Percentiles rank a stretch among this genome's conserved stretches.
Evolutionary conservation across 2,113 vertebrate species (phyloP).

Genomic region (Epinephelus lanceolatus): DNA sequence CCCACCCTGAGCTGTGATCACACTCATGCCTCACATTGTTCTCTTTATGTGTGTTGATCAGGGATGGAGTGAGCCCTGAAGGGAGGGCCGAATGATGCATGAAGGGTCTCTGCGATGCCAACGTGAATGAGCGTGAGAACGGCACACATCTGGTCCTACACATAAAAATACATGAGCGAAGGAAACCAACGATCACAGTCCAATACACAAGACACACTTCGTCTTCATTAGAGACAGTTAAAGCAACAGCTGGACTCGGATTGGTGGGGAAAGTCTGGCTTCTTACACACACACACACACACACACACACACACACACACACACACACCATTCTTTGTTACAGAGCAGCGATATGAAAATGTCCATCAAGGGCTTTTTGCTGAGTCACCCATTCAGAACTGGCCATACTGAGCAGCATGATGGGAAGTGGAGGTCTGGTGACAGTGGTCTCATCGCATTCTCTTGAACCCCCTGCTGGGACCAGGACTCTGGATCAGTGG

Average conservation of each 20-base stretch:
- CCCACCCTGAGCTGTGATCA: slow-evolving; percentile 15
- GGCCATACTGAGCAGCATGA: slow-evolving; percentile 45
- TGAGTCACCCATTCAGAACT: slow-evolving; percentile 58
- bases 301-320: background rate
- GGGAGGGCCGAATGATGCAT: background rate
- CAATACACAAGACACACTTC: slow-evolving; percentile 13
- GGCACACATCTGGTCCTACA: background rate
- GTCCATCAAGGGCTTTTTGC: slow-evolving; percentile 16
- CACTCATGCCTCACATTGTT: slow-evolving; percentile 2
- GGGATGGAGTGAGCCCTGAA: background rate
- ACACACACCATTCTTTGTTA: slow-evolving; percentile 45
- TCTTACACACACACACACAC: background rate
- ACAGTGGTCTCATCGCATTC: slow-evolving; percentile 17
- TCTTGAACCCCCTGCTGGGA: slow-evolving; percentile 32
- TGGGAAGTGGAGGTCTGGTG: slow-evolving; percentile 44
- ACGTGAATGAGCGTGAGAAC: slow-evolving; percentile 10
- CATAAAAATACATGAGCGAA: background rate
- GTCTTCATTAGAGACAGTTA: slow-evolving; percentile 31
- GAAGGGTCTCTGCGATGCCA: background rate
- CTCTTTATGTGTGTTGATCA: slow-evolving; percentile 27
- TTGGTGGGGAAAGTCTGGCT: slow-evolving; percentile 7
- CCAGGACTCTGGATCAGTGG: slow-evolving; percentile 48
- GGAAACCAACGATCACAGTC: background rate
- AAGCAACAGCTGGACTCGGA: slow-evolving; percentile 47
- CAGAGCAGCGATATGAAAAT: slow-evolving; percentile 50